Base-by-base conservation (phyloP, 2,888 invertebrate genomes). In the Heliconius ismenius region DNA sequence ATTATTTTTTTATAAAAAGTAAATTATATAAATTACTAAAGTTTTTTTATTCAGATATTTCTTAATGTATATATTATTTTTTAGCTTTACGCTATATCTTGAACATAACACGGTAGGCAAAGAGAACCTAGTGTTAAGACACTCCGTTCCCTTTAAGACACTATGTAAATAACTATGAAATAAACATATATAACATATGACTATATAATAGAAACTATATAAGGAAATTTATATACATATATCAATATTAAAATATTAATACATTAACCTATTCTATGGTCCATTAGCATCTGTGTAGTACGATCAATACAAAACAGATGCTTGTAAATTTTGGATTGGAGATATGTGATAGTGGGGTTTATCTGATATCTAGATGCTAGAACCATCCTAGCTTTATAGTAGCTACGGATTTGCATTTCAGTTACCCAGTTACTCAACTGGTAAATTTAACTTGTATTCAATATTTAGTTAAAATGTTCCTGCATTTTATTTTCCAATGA, bases 231-330 rank as follows among this genome's bases (percentile, higher is more conserved):
- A 49, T 0, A 18, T 49, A 39, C 2, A 39, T 39, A 39, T 39
- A 0, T 39, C 10, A n/a, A 58, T n/a, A 58, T 11, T n/a, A n/a
- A 62, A 62, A 62, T n/a, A n/a, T 65, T 4, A n/a, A 65, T 11
- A 65, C 11, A 65, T 65, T n/a, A 65, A 64, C 32, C 3, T 32
- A 13, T 67, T 43, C 24, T 7, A 43, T 24, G 24, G 24, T 67
- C 24, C 24, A 67, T 15, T 24, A 3, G 39, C 24, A 24, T 15
- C 39, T 39, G n/a, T 67, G 24, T 67, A 39, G 39, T 67, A 67
- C 24, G 39, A 67, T 39, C 67, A 43, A 67, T 43, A 39, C 43
- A 43, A 39, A 39, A 39, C 39, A 67, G 24, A 64, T 32, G 65
- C 24, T 67, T 9, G n/a, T 67, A 43, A 43, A 39, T 65, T 36